Evolutionary conservation across 2,797 vertebrate species (phyloP).

Genomic region (Muscicapa striata): DNA sequence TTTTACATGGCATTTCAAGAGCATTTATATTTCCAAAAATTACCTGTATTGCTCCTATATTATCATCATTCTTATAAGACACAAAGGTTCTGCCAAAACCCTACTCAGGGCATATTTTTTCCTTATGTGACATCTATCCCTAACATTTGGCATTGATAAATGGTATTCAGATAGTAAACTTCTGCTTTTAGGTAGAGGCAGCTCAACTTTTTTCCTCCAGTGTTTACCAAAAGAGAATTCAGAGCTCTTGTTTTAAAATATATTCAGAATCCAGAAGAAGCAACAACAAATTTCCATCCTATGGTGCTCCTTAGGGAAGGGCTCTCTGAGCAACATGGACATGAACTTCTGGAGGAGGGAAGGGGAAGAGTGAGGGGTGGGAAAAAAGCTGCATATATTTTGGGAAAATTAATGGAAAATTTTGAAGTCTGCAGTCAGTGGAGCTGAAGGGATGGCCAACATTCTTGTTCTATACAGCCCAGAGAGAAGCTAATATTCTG

Average conservation of each 20-base stretch:
- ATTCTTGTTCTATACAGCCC: neutral
- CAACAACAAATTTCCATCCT: neutral
- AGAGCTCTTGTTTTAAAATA: neutral
- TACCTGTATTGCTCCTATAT: neutral
- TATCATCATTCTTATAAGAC: neutral
- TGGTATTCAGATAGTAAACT: neutral
- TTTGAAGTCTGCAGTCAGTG: neutral
- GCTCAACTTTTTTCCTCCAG: neutral
- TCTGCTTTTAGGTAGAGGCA: neutral
- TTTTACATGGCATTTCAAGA: neutral
- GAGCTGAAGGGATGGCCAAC: neutral
- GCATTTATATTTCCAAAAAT: neutral
- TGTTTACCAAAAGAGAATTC: neutral
- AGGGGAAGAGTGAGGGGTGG: neutral
- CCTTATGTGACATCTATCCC: neutral
- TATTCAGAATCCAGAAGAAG: neutral
- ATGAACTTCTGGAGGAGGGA: neutral
- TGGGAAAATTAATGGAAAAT: neutral
- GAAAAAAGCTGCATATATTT: neutral
- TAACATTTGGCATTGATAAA: neutral
- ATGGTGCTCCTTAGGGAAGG: neutral
- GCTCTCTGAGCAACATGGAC: neutral
- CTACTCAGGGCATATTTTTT: neutral
- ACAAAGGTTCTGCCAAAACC: neutral
- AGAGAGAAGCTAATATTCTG: neutral